Evolutionary conservation across 2,888 invertebrate species (phyloP).

Genomic region (Amphimallon solstitiale): DNA sequence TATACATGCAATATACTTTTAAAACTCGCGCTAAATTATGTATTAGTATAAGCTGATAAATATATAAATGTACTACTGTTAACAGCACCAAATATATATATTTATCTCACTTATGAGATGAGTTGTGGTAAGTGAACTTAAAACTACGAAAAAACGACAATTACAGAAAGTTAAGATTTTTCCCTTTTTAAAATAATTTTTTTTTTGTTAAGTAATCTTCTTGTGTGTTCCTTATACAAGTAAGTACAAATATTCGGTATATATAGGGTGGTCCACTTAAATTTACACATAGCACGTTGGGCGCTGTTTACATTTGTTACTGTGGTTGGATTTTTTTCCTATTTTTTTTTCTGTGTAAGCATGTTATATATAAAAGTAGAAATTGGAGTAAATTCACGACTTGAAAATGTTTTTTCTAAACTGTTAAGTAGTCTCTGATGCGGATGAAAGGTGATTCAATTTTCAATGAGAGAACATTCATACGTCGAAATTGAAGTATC

Average conservation of each 20-base stretch:
- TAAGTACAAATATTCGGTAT: slow-evolving; percentile 42
- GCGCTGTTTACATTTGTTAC: slow-evolving; percentile 5
- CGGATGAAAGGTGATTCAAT: slow-evolving; percentile 37
- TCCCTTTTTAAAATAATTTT: slow-evolving; percentile 6
- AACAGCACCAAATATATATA: neutral
- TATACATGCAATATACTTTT: neutral
- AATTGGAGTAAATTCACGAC: slow-evolving; percentile 41
- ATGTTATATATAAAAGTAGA: slow-evolving; percentile 55
- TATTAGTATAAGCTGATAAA: slow-evolving; percentile 1
- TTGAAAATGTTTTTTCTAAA: slow-evolving; percentile 21
- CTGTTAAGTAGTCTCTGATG: slow-evolving; percentile 29
- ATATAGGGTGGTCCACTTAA: slow-evolving; percentile 57
- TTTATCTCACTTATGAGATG: slow-evolving; percentile 13
- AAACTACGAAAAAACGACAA: slow-evolving; percentile 22
- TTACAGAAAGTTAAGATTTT: slow-evolving; percentile 25
- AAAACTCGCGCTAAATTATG: slow-evolving; percentile 24
- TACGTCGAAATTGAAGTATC: neutral
- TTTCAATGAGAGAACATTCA: slow-evolving; percentile 28
- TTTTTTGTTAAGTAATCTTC: slow-evolving; percentile 30
- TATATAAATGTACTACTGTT: slow-evolving; percentile 1
- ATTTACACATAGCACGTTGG: slow-evolving; percentile 53
- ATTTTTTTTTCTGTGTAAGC: slow-evolving; percentile 31
- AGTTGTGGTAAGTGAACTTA: slow-evolving; percentile 25
- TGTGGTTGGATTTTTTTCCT: slow-evolving; percentile 37
- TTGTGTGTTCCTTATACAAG: neutral